These are phyloP conservation scores for Cheilosia grossa DNA, from an alignment of 2,888 invertebrate species.

Conservation along the genomic window DNA sequence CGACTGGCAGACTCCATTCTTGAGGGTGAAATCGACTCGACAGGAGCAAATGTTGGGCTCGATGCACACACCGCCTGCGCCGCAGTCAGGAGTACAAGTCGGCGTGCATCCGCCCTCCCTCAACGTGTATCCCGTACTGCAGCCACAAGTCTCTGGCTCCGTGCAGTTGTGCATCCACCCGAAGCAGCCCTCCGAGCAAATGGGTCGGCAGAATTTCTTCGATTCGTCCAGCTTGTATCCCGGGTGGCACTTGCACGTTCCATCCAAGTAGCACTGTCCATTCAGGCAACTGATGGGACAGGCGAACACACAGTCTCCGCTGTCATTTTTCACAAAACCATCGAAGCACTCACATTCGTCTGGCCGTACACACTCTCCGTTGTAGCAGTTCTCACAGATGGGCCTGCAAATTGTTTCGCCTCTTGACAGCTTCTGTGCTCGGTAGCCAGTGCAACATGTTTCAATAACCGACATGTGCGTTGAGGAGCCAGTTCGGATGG, in stretches of 20 bases:
- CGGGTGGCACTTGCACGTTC: conserved; percentile 87
- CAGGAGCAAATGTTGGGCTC: conserved; percentile 86
- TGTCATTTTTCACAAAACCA: conserved; percentile 80
- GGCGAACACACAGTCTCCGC: conserved; percentile 81
- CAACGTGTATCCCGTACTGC: conserved; percentile 82
- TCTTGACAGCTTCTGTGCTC: conserved; percentile 75
- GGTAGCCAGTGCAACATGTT: conserved; percentile 89
- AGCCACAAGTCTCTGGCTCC: conserved; percentile 82
- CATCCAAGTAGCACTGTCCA: conserved; percentile 85
- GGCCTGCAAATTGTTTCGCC: conserved; percentile 78
- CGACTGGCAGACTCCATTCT: conserved; percentile 80
- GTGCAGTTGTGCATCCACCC: conserved; percentile 80
- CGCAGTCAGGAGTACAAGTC: conserved; percentile 80
- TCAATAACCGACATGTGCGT: conserved; percentile 86
- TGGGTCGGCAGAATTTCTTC: conserved; percentile 86
- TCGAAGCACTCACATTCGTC: conserved; percentile 80
- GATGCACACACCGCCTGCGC: conserved; percentile 85
- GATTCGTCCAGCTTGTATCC: conserved; percentile 85
- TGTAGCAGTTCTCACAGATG: conserved; percentile 79
- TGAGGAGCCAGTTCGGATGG: conserved; percentile 81
- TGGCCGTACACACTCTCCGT: conserved; percentile 79
- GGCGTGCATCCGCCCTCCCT: conserved; percentile 80
- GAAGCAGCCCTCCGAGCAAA: conserved; percentile 83
- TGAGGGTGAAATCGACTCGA: conserved; percentile 84
- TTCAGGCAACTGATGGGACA: conserved; percentile 85